Base-by-base conservation (phyloP, 2,797 vertebrate genomes). In the Chelmon rostratus region DNA sequence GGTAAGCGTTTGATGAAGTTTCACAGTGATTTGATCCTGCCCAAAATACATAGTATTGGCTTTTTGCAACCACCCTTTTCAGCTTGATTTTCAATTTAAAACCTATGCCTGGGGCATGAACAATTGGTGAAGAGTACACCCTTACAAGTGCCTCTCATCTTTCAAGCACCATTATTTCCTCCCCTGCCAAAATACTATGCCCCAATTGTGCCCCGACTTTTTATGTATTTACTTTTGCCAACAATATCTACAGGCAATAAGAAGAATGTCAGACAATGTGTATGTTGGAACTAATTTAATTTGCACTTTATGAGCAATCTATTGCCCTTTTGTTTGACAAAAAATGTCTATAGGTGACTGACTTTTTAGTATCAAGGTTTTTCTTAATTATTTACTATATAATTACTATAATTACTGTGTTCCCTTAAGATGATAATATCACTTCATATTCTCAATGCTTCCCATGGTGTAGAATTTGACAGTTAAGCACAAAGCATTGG, bases 271-370 rank as follows among this genome's bases (percentile, higher is more conserved):
- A 89, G 88, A 92, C 86, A 86, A 90, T 87, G 85, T 93, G 82
- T 91, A 79, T 92, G 88, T 91, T 93, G 90, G 89, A 93, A 93
- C 92, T 90, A 82, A 78, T 93, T 93, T 94, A 79, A 90, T 93
- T 93, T 93, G 93, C 93, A 94, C 94, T 94, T 94, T 94, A 93
- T 77, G 31, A 85, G 35, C 68, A 79, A 89, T 83, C 66, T 73
- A 35, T 88, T 87, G 65, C 81, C 78, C 73, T 86, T 87, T 84
- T 76, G 15, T 92, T 90, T 88, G 59, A 89, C 82, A 76, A 83
- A 87, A 78, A 82, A 84, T 78, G 63, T 86, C 5, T 50, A 76
- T 78, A 86, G 61, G 25, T 79, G 57, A 80, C 68, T 81, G 84
- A 74, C 67, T 64, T 88, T 57, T 75, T 77, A 78, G 63, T 68